Conservation (phyloP, 2,797 vertebrate genomes). For the Hemibagrus guttatus region DNA sequence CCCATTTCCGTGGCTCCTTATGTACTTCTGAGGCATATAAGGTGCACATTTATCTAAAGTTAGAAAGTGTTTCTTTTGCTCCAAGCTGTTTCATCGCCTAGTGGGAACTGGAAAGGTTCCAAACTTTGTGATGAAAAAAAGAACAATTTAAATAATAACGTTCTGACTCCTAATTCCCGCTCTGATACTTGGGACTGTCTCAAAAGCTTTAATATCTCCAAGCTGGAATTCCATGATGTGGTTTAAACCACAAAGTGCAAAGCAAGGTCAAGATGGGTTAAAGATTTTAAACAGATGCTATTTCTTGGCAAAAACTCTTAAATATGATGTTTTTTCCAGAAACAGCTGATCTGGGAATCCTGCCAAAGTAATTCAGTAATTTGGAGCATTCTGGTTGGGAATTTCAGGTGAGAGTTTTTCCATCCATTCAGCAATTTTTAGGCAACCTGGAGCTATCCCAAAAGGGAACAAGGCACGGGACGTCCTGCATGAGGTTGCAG, state of each 20-base stretch:
- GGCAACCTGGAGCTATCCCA: too few relatives aligned
- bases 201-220: not conserved
- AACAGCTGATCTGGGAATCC: not conserved
- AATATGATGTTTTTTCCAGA: not conserved
- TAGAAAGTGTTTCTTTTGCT: not conserved
- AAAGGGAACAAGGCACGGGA: too few relatives aligned
- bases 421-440: too few relatives aligned
- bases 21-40: not conserved
- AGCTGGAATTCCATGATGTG: not conserved
- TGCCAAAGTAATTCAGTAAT: not conserved
- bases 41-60: not conserved
- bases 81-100: not conserved
- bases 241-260: not conserved
- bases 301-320: not conserved
- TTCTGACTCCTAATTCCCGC: not conserved
- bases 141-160: not conserved
- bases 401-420: not conserved
- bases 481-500: too few relatives aligned
- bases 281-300: not conserved
- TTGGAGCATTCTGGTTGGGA: not conserved
- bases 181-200: not conserved
- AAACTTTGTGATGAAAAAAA: not conserved
- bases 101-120: not conserved
- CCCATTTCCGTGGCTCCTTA: conserved; percentile 1
- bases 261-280: not conserved